Conservation (phyloP, 2,113 vertebrate species). For the Gopherus evgoodei region DNA sequence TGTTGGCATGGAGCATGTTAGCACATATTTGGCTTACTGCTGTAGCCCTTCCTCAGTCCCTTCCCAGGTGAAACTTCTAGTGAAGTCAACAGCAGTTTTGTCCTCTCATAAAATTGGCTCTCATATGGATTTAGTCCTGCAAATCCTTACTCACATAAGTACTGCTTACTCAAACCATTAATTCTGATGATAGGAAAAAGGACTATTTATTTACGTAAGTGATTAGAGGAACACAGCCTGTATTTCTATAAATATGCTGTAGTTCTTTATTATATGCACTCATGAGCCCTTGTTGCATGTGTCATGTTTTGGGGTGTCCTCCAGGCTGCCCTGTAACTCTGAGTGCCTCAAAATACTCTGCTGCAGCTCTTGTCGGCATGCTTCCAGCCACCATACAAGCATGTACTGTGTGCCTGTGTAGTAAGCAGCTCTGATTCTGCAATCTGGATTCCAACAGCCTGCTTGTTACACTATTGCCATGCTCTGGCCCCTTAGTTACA, state of each 20-base stretch:
- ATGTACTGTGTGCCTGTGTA: background rate
- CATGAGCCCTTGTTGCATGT: background rate
- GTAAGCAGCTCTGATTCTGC: background rate
- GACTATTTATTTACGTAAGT: background rate
- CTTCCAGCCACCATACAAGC: no score
- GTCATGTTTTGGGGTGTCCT: background rate
- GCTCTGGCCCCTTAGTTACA: background rate
- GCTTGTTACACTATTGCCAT: background rate
- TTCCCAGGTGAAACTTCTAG: background rate
- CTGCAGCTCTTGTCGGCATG: background rate
- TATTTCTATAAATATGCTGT: background rate
- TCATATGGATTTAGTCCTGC: no score
- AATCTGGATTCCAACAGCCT: background rate
- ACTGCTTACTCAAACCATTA: background rate
- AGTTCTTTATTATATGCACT: background rate
- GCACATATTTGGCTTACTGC: background rate
- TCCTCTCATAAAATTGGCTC: background rate
- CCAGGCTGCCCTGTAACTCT: background rate
- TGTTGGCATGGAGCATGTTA: background rate
- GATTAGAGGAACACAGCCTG: background rate
- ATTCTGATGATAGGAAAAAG: background rate
- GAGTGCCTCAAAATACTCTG: background rate
- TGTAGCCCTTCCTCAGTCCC: background rate
- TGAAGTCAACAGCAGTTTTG: background rate
- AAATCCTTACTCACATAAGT: background rate